Conservation (phyloP, 2,888 invertebrate genomes). For the Masnerella sp. region DNA sequence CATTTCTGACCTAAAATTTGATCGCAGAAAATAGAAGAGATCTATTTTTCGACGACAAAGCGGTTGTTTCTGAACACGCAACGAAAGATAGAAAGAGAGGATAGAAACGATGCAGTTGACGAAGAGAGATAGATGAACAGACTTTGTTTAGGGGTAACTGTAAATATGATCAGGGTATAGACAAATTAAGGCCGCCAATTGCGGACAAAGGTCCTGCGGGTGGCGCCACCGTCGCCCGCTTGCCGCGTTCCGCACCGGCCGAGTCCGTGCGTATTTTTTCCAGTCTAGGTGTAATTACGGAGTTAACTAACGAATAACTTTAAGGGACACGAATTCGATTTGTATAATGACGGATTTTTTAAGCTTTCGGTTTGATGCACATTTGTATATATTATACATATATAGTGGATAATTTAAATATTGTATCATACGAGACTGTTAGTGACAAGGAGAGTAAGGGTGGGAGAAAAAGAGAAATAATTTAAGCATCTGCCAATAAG, state of each 20-base stretch:
- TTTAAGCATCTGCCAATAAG: constrained; percentile 58
- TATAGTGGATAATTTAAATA: constrained; percentile 75
- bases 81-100: neutral
- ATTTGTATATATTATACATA: constrained; percentile 66
- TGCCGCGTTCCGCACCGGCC: no score
- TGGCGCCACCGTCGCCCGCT: constrained; percentile 8
- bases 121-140: constrained; percentile 15
- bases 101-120: neutral
- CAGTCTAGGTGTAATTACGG: constrained; percentile 51
- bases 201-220: no score
- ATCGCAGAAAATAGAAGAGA: constrained; percentile 36
- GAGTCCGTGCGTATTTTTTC: constrained; percentile 37
- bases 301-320: constrained; percentile 22
- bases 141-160: constrained; percentile 66
- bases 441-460: constrained; percentile 64
- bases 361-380: constrained; percentile 69
- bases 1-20: constrained; percentile 2
- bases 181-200: constrained; percentile 61
- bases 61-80: no score
- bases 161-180: constrained; percentile 75
- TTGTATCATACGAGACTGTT: constrained; percentile 76
- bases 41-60: constrained; percentile 50
- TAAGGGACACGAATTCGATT: constrained; percentile 46
- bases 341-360: constrained; percentile 65
- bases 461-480: constrained; percentile 29